Base-by-base conservation (phyloP, 2,888 invertebrate genomes). In the Agrotis segetum region DNA sequence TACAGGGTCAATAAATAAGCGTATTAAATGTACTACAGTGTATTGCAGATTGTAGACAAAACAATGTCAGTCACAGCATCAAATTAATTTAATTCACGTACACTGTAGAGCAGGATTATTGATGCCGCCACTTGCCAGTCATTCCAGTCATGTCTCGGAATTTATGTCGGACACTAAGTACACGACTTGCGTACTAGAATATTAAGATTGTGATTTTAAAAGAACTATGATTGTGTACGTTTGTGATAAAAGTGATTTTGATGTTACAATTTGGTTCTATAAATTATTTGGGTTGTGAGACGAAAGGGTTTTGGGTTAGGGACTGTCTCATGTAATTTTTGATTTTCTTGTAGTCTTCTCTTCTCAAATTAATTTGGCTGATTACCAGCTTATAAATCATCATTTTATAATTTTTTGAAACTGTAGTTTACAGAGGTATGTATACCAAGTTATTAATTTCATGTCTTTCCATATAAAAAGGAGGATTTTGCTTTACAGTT, bases 61-160 rank as follows among this genome's bases (percentile, higher is more conserved):
- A 75, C 68, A 67, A 60, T 71, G 55, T 70, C 44, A 50, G 9
- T 40, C 40, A 1, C 40, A 5, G 53, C 46, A 69, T 13, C 50
- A 55, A 67, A 70, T 70, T 61, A 75, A 74, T 74, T 56, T 70
- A 16, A 58, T 56, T 56, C 74, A 71, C 56, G 79, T 75, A 63
- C 62, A 56, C 29, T 59, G 66, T 52, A 16, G 44, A 73, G 56
- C 66, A 59, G 24, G 34, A 56, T 56, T 56, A 73, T 59, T 72
- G 52, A 73, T 50, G 55, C 34, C 58, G 50, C 47, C 34, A 50
- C 44, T 58, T 59, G 63, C 55, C 47, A 50, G 52, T 63, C 58
- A 78, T 76, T 60, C 58, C 6, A 52, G 65, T 47, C 62, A 53
- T 58, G 66, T 59, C 60, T 52, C 44, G 40, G 49, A 46, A 73